phyloP scores from a whole-genome alignment of 2,888 invertebrate species.

The Clostera curtula region DNA sequence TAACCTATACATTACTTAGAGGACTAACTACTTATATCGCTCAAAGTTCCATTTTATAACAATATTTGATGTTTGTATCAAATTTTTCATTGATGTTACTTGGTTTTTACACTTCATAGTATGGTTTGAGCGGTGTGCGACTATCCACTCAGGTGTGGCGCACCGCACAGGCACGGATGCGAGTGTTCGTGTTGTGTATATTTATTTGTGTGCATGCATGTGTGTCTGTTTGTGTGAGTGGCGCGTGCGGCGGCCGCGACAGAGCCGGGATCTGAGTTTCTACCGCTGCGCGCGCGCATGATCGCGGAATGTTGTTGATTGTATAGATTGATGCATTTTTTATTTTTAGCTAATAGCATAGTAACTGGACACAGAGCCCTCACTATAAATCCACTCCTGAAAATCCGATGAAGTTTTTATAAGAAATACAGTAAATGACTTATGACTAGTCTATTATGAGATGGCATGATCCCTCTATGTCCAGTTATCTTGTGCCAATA shows the following conservation, averaged over 20 bases:
- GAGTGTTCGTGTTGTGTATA: constrained; percentile 61
- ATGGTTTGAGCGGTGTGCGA: constrained; percentile 25
- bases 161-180: constrained; percentile 41
- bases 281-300: constrained; percentile 35
- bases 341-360: constrained; percentile 52
- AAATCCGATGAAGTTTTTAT: no score
- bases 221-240: constrained; percentile 22
- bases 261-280: constrained; percentile 35
- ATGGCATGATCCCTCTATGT: no score
- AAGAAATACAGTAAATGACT: no score
- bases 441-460: no score
- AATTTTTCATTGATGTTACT: no score
- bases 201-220: constrained; percentile 45
- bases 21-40: no score
- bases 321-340: constrained; percentile 66
- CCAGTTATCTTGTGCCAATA: constrained; percentile 28
- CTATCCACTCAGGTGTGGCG: constrained; percentile 15
- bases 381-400: no score
- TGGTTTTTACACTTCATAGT: no score
- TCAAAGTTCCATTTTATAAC: no score
- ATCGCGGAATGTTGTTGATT: constrained; percentile 27
- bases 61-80: no score
- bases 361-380: no score
- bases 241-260: constrained; percentile 38
- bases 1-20: no score